Conservation (phyloP, 2,113 vertebrate genomes). For the Hippocampus abdominalis region DNA sequence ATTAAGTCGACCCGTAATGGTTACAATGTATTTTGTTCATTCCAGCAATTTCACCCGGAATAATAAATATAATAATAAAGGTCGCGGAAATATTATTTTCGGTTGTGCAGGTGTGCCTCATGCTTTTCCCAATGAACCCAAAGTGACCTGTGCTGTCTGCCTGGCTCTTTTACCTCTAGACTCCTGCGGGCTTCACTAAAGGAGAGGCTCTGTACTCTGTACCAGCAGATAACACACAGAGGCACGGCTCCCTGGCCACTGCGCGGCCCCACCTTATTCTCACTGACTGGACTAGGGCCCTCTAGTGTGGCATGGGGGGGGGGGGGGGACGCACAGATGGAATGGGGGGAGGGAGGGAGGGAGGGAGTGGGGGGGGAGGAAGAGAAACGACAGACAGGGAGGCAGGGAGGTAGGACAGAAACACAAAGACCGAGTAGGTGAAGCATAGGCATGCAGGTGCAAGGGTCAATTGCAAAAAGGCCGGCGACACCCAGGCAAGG, state of each 20-base stretch:
- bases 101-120: neutral
- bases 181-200: conserved; percentile 84
- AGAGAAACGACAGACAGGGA: conserved; percentile 61
- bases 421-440: conserved; percentile 70
- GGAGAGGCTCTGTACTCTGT: conserved; percentile 81
- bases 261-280: conserved; percentile 75
- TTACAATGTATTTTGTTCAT: too few species aligned
- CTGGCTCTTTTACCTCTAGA: conserved; percentile 81
- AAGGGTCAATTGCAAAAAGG: conserved; percentile 46
- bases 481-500: conserved; percentile 50
- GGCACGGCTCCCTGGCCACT: conserved; percentile 80
- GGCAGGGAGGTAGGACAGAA: conserved; percentile 62
- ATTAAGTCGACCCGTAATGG: too few species aligned
- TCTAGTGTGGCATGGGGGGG: conserved; percentile 66
- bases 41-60: too few species aligned
- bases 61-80: neutral
- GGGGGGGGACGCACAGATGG: conserved; percentile 60
- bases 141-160: conserved; percentile 50
- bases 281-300: conserved; percentile 80
- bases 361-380: conserved; percentile 22
- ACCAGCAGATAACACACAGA: conserved; percentile 82
- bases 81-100: neutral
- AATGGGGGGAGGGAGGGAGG: conserved; percentile 38
- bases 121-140: neutral
- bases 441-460: conserved; percentile 64